Percentiles rank a stretch among this genome's conserved stretches.
Evolutionary conservation across 2,888 invertebrate genomes (phyloP).

Genomic region (Pristionchus exspectatus): DNA sequence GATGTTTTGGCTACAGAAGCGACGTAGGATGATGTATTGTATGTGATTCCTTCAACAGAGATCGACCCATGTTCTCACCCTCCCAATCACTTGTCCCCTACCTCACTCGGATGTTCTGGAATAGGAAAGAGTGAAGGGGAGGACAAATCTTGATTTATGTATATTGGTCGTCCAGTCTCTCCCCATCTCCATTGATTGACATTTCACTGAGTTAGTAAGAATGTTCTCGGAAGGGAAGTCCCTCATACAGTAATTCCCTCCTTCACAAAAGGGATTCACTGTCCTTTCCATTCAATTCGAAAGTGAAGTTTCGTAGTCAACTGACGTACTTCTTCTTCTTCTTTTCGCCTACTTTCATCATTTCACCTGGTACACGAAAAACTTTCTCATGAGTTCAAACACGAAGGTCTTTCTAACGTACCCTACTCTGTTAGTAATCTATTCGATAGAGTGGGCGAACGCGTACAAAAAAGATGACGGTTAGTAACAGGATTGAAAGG

Average conservation of each 20-base stretch:
- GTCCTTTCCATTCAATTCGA: not conserved
- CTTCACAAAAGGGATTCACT: not conserved
- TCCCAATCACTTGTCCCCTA: not conserved
- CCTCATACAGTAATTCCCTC: not conserved
- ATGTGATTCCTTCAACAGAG: not conserved
- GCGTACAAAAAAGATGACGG: not conserved
- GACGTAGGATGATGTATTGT: not conserved
- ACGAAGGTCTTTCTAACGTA: not conserved
- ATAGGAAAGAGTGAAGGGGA: not conserved
- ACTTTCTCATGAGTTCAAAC: not conserved
- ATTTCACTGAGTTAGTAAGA: not conserved
- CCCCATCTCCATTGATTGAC: slow-evolving; percentile 2
- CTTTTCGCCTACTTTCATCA: not conserved
- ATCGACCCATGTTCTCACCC: not conserved
- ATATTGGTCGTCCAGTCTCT: not conserved
- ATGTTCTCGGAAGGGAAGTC: not conserved
- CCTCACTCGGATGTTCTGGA: not conserved
- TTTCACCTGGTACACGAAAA: not conserved
- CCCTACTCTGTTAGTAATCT: not conserved
- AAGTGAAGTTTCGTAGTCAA: not conserved
- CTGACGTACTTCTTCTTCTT: not conserved
- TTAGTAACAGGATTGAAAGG: not conserved
- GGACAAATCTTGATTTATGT: slow-evolving; percentile 27
- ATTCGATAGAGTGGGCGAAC: not conserved
- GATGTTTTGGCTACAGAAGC: not conserved